Base-by-base conservation (phyloP, 2,797 vertebrate species). In the Serranus cabrilla region DNA sequence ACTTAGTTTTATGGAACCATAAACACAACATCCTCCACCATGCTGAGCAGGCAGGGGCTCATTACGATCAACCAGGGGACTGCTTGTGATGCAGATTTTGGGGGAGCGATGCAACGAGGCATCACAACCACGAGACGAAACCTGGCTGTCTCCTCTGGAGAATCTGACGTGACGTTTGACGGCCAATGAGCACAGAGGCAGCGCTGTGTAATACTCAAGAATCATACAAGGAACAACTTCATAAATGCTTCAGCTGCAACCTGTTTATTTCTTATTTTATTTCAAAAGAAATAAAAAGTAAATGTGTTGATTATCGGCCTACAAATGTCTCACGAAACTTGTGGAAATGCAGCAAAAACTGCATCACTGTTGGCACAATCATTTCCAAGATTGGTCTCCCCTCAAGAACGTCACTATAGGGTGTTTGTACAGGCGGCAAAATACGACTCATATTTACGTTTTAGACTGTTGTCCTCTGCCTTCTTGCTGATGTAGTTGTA, bases 111-210 rank as follows among this genome's bases (percentile, higher is more conserved):
- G 87, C 74, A 88, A 40, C 90, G 77, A 82, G 59, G 34, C 72
- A 0, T 68, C 81, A 55, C 78, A 69, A 65, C 87, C 92, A 86
- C 89, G 83, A 92, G 90, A 82, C 87, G 89, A 85, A 84, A 64
- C 83, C 82, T 85, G 65, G 27, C 49, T 3, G 4, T 49, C 55
- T 40, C 45, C 46, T 60, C 11, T 37, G 51, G 81, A 76, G 71
- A 69, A 45, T 71, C 54, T 47, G 74, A 71, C 61, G 17, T 46
- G 43, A 60, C 3, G 43, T 58, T 78, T 11, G 61, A 61, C 37
- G 37, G 52, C 71, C 78, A n/a, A n/a, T 3, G 23, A 68, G 58
- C 59, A 57, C 49, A 66, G 52, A 59, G 46, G 23, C 58, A 50
- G 31, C 20, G 34, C n/a, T n/a, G n/a, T n/a, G n/a, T n/a, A n/a